Conservation (phyloP, 1,140 invertebrate genomes). For the Adoxophyes honmai region DNA sequence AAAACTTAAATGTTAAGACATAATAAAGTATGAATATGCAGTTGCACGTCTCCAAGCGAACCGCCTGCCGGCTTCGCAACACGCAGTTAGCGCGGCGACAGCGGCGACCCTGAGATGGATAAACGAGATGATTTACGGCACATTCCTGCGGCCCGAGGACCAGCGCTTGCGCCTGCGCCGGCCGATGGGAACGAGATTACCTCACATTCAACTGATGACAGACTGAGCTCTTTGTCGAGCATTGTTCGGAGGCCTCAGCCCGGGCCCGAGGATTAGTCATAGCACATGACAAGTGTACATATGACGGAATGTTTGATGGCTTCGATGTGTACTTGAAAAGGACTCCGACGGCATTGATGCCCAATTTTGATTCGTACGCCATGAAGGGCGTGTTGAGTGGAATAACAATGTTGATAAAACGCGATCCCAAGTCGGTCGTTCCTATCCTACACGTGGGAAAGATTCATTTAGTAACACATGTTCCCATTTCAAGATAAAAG, state of each 20-base stretch:
- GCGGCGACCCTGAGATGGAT: constrained; percentile 25
- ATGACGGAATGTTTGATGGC: constrained; percentile 6
- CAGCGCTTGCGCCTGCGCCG: constrained; percentile 28
- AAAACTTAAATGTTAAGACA: too few species aligned
- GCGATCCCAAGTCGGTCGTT: neutral
- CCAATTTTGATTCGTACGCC: neutral
- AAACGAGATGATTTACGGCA: constrained; percentile 51
- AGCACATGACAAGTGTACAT: constrained; percentile 3
- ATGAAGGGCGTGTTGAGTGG: neutral
- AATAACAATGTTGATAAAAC: constrained; percentile 1
- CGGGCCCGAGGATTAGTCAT: constrained; percentile 21
- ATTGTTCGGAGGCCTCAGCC: constrained; percentile 20
- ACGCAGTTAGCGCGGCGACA: constrained; percentile 1
- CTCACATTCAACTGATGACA: constrained; percentile 43
- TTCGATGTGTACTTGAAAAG: neutral
- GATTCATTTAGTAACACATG: too few species aligned
- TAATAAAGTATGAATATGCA: too few species aligned
- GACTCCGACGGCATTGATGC: constrained; percentile 4
- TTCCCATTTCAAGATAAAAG: too few species aligned
- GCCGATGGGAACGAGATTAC: constrained; percentile 51
- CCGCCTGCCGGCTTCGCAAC: too few species aligned
- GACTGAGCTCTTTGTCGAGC: constrained; percentile 39
- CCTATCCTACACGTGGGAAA: too few species aligned
- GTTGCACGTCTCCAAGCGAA: too few species aligned
- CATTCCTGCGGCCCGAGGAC: constrained; percentile 46